Conservation (phyloP, 2,113 vertebrate species). For the cattle (Bos taurus) region ARS-UCD2.0 NC_037333.1:38363001-38363500, state of each 20-base stretch:
- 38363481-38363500: neutral
- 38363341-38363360: neutral
- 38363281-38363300: neutral
- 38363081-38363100: neutral
- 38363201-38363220: neutral
- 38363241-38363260: neutral
- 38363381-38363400: neutral
- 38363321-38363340: neutral
- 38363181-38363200: neutral
- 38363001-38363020: neutral
- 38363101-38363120: neutral
- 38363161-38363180: neutral
- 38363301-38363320: neutral
- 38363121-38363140: neutral
- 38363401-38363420: neutral
- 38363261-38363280: neutral
- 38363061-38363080: neutral
- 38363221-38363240: neutral
- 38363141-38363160: neutral
- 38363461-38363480: neutral
- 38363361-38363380: neutral
- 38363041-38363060: neutral
- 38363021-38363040: neutral
- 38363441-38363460: neutral
- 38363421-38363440: neutral